Conservation (phyloP, 2,888 invertebrate species). For the Agonopterix subpropinquella region DNA sequence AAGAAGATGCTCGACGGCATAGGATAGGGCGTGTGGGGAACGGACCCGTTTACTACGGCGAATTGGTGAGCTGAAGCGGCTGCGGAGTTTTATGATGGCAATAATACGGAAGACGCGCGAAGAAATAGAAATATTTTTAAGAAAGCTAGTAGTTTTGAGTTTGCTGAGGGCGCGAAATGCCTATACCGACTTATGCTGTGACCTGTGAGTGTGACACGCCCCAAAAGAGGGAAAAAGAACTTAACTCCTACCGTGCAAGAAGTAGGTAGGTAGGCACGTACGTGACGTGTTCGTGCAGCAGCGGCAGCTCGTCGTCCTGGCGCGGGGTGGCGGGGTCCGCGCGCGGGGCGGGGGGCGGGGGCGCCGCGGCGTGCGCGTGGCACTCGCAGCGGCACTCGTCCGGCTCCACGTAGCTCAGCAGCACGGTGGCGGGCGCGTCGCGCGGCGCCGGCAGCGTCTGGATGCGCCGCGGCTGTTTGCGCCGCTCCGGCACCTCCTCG, state of each 20-base stretch:
- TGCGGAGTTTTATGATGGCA: too few species aligned
- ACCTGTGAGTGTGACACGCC: too few species aligned
- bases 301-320: conserved; percentile 1
- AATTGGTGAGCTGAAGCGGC: too few species aligned
- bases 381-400: conserved; percentile 93
- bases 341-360: conserved; percentile 33
- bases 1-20: too few species aligned
- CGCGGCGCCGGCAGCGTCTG: conserved; percentile 81
- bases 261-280: too few species aligned
- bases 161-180: too few species aligned
- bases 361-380: conserved; percentile 73
- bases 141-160: too few species aligned
- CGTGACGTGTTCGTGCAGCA: conserved; percentile 24
- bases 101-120: too few species aligned
- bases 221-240: too few species aligned
- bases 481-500: conserved; percentile 88
- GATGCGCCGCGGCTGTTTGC: conserved; percentile 88
- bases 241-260: too few species aligned
- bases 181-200: too few species aligned
- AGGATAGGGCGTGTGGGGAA: neutral
- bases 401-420: conserved; percentile 87
- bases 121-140: too few species aligned
- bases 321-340: neutral
- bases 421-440: conserved; percentile 44
- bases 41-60: neutral